phyloP scores from a whole-genome alignment of 2,797 vertebrate genomes.

The Dallia pectoralis region DNA sequence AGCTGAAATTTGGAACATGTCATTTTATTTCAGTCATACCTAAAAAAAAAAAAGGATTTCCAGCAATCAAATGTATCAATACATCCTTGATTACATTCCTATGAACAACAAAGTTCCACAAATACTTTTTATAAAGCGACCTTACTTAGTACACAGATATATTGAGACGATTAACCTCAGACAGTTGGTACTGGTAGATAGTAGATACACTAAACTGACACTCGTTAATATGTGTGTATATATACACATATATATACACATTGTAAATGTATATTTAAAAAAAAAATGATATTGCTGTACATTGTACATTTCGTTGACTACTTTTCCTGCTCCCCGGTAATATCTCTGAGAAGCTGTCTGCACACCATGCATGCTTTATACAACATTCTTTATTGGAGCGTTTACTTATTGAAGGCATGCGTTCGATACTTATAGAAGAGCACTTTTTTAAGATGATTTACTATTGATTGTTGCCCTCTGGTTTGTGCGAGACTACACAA shows the following conservation, averaged over 20 bases:
- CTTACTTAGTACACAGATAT: constrained; percentile 52
- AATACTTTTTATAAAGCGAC: constrained; percentile 42
- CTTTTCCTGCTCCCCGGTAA: constrained; percentile 57
- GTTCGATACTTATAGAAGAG: constrained; percentile 52
- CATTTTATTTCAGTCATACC: constrained; percentile 76
- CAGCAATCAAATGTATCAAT: constrained; percentile 56
- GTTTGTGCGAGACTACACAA: constrained; percentile 54
- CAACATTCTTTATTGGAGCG: constrained; percentile 52
- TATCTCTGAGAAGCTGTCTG: constrained; percentile 42
- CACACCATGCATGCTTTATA: constrained; percentile 53
- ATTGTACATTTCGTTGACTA: constrained; percentile 58
- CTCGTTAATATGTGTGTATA: constrained; percentile 21
- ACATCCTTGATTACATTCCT: constrained; percentile 52
- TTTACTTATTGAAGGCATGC: constrained; percentile 52
- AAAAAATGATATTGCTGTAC: constrained; percentile 50
- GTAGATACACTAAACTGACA: constrained; percentile 55
- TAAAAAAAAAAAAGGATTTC: constrained; percentile 69
- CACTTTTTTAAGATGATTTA: constrained; percentile 27
- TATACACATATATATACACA: constrained; percentile 20
- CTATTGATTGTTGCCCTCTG: constrained; percentile 45
- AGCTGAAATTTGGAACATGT: constrained; percentile 57
- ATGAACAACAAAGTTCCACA: constrained; percentile 57
- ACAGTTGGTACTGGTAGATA: no score
- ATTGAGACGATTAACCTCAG: constrained; percentile 64
- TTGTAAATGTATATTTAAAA: constrained; percentile 50